Conservation (phyloP, 2,888 invertebrate species). For the Danaus chrysippus region DNA sequence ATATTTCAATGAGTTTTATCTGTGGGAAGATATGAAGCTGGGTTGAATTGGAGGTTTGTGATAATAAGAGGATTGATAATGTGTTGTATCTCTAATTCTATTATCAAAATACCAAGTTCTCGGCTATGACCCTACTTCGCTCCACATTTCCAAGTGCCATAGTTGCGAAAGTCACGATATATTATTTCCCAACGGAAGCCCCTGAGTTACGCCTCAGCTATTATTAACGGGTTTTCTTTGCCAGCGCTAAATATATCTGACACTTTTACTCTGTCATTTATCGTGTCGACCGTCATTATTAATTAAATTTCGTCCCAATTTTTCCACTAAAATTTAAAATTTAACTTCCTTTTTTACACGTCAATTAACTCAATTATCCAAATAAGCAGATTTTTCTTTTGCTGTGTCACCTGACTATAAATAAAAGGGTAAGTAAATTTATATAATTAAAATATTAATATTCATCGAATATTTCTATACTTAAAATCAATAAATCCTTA, state of each 20-base stretch:
- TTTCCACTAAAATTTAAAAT: slow-evolving; percentile 30
- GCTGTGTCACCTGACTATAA: slow-evolving; percentile 18
- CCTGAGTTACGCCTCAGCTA: slow-evolving; percentile 54
- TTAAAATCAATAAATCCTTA: too few species aligned
- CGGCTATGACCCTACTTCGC: slow-evolving; percentile 24
- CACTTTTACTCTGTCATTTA: slow-evolving; percentile 62
- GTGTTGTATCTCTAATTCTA: not conserved
- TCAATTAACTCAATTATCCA: slow-evolving; percentile 35
- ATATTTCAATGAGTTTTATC: too few species aligned
- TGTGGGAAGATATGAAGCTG: too few species aligned
- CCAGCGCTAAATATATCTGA: slow-evolving; percentile 64
- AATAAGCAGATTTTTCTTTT: slow-evolving; percentile 28
- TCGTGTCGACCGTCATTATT: slow-evolving; percentile 49
- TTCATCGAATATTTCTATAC: too few species aligned
- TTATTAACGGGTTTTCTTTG: slow-evolving; percentile 69
- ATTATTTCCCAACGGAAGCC: slow-evolving; percentile 56
- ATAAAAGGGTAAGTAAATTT: slow-evolving; percentile 1
- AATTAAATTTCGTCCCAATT: slow-evolving; percentile 43
- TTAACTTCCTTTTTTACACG: slow-evolving; percentile 32
- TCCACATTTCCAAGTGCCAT: slow-evolving; percentile 39
- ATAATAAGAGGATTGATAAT: not conserved
- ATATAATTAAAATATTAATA: slow-evolving; percentile 2
- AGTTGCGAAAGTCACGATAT: slow-evolving; percentile 56
- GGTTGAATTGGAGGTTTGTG: too few species aligned
- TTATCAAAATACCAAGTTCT: not conserved